Evolutionary conservation across 2,888 invertebrate genomes (phyloP).

Genomic region (Nasonovia ribisnigri): DNA sequence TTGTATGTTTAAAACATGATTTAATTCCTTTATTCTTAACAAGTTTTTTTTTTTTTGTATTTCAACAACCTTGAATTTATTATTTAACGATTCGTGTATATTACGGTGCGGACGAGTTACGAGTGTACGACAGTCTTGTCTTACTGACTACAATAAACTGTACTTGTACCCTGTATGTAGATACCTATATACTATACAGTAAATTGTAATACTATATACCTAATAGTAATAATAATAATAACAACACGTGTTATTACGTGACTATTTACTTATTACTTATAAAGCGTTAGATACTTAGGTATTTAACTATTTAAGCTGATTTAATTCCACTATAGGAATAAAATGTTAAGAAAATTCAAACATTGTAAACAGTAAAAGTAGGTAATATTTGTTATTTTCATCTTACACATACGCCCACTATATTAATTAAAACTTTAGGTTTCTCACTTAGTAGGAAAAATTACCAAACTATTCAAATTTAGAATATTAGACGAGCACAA

Average conservation of each 20-base stretch:
- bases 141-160: neutral
- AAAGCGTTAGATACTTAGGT: neutral
- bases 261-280: neutral
- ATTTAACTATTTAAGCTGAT: neutral
- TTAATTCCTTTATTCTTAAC: neutral
- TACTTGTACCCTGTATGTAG: neutral
- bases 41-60: neutral
- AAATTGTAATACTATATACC: neutral
- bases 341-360: neutral
- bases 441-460: neutral
- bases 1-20: constrained; percentile 8
- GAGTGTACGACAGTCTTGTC: neutral
- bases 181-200: neutral
- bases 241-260: neutral
- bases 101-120: neutral
- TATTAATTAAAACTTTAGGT: neutral
- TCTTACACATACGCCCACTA: neutral
- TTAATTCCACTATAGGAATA: neutral
- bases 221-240: neutral
- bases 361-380: neutral
- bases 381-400: neutral
- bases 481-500: neutral
- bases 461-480: neutral
- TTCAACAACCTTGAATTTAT: neutral
- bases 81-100: neutral